Evolutionary conservation across 2,797 vertebrate species (phyloP).

Genomic region (Percopsis omiscomaycus): DNA sequence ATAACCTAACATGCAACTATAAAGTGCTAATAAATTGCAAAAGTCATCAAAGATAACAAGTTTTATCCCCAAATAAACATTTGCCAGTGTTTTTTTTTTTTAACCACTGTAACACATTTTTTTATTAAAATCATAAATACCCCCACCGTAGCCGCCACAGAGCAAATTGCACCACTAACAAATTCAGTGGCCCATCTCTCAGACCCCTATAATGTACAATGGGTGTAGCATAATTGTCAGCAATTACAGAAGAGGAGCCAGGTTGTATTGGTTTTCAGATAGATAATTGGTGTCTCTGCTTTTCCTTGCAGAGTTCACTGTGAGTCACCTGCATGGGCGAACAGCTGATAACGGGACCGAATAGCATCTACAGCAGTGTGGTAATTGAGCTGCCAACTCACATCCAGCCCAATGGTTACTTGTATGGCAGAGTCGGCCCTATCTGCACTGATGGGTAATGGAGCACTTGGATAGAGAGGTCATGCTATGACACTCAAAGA

Average conservation of each 20-base stretch:
- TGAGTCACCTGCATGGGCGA: conserved; percentile 58
- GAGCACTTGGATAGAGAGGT: conserved; percentile 41
- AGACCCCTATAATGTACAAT: conserved; percentile 20
- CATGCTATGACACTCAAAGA: conserved; percentile 49
- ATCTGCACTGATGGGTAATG: conserved; percentile 32
- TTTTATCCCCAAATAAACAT: too few species aligned
- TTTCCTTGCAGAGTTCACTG: conserved; percentile 43
- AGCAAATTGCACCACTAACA: neutral
- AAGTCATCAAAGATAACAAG: too few species aligned
- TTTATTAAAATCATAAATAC: too few species aligned
- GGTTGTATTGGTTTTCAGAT: conserved; percentile 50
- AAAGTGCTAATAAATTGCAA: too few species aligned
- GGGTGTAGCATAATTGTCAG: conserved; percentile 39
- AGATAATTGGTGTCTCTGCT: conserved; percentile 57
- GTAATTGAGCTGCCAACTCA: conserved; percentile 66
- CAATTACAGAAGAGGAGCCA: conserved; percentile 34
- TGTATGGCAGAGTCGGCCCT: conserved; percentile 37
- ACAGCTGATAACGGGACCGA: conserved; percentile 52
- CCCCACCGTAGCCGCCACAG: neutral
- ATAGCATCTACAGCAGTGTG: conserved; percentile 32
- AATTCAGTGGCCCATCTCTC: conserved; percentile 10
- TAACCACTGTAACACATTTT: too few species aligned
- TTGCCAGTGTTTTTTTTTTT: too few species aligned
- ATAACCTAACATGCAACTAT: too few species aligned
- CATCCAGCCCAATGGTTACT: conserved; percentile 35